These are phyloP conservation scores for Ernsta delagoae DNA, from an alignment of 2,888 invertebrate genomes.

Conservation along the genomic window DNA sequence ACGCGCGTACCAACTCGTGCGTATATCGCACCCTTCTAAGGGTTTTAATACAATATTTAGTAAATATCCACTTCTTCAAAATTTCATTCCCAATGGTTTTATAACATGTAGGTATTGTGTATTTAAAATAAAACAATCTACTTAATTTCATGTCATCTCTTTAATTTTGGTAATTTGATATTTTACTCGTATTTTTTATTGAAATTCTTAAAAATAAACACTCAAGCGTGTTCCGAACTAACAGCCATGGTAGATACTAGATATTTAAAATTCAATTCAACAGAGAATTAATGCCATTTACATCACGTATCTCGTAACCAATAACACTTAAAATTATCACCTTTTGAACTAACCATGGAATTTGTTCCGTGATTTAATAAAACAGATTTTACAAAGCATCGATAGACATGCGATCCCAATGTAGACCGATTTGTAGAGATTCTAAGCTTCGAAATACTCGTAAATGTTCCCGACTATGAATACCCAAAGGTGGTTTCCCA, in stretches of 20 bases:
- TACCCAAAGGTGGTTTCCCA: too few species aligned
- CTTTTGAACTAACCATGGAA: conserved; percentile 41
- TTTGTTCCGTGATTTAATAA: conserved; percentile 59
- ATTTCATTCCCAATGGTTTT: too few species aligned
- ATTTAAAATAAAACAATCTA: too few species aligned
- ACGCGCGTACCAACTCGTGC: too few species aligned
- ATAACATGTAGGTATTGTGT: too few species aligned
- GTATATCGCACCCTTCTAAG: too few species aligned
- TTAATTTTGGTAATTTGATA: too few species aligned
- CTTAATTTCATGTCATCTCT: too few species aligned
- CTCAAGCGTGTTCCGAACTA: background rate
- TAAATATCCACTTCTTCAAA: too few species aligned
- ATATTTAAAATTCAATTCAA: conserved; percentile 14
- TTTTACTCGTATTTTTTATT: too few species aligned
- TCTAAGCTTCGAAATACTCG: background rate
- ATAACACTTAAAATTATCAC: conserved; percentile 24
- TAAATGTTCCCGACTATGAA: background rate
- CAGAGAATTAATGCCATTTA: background rate
- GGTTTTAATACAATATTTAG: too few species aligned
- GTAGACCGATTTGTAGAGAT: conserved; percentile 51
- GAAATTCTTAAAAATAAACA: conserved; percentile 4
- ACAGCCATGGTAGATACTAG: conserved; percentile 1
- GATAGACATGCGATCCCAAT: conserved; percentile 62
- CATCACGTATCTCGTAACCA: conserved; percentile 5
- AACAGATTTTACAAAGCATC: conserved; percentile 53